A percentile compares a stretch with the other conserved stretches of the same genome.
phyloP scores from a whole-genome alignment of 35 echinoderm and acorn worm species.

The Anneissia japonica region DNA sequence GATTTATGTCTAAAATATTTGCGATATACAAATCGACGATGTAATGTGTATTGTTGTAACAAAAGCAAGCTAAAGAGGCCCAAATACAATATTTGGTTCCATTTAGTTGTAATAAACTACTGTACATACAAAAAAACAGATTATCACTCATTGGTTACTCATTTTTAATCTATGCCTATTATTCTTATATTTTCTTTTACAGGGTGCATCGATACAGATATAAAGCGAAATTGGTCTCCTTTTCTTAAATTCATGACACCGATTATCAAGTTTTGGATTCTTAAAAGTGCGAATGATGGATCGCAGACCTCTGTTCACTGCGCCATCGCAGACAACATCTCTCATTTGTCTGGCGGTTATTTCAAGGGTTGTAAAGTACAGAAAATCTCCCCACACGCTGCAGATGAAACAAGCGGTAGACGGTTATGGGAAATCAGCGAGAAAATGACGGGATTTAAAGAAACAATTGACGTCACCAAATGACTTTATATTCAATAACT shows the following conservation, averaged over 20 bases:
- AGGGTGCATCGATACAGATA: conserved; percentile 85
- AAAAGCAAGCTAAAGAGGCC: too few species aligned
- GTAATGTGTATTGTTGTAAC: too few species aligned
- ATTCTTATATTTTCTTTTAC: conserved; percentile 5
- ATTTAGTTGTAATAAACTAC: not conserved
- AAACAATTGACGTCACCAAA: not conserved
- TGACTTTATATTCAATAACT: too few species aligned
- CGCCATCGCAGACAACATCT: conserved; percentile 54
- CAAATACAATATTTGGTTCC: too few species aligned
- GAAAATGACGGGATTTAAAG: conserved; percentile 50
- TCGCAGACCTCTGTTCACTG: conserved; percentile 83
- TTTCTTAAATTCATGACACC: conserved; percentile 57
- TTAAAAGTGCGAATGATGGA: conserved; percentile 60
- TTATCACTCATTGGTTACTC: not conserved
- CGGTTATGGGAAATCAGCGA: conserved; percentile 70
- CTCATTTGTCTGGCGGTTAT: conserved; percentile 54
- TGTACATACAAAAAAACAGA: not conserved
- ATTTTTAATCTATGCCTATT: not conserved
- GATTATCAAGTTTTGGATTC: conserved; percentile 60
- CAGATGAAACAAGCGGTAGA: conserved; percentile 50
- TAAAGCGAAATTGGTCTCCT: conserved; percentile 82
- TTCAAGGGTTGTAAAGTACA: conserved; percentile 76
- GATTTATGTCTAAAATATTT: too few species aligned
- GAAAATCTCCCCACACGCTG: conserved; percentile 42
- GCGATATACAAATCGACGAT: too few species aligned